Percentiles rank a stretch among this genome's conserved stretches.
Conservation (phyloP, 2,888 invertebrate species). For the Drosophila nr. perissopoda region DNA sequence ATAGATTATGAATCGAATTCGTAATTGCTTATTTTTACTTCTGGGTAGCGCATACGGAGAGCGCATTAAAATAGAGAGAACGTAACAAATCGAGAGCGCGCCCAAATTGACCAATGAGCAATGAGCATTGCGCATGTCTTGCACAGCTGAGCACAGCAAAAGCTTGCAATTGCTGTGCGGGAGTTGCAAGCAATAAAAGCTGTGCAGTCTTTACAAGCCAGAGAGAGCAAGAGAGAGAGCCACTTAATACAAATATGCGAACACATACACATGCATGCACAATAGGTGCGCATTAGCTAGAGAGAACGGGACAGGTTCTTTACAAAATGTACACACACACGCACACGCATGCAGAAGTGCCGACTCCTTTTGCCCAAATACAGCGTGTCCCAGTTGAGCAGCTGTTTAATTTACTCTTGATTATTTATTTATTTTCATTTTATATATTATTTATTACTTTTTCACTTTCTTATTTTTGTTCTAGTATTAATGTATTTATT, state of each 20-base stretch:
- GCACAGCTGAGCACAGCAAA: not conserved
- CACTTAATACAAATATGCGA: not conserved
- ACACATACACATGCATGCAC: not conserved
- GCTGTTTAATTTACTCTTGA: not conserved
- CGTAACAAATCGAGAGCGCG: conserved; percentile 1
- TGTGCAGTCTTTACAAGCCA: conserved; percentile 9
- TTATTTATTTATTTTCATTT: not conserved
- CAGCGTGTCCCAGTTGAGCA: not conserved
- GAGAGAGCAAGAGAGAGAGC: not conserved
- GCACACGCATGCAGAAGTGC: not conserved
- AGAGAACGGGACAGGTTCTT: not conserved
- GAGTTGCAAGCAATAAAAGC: conserved; percentile 8
- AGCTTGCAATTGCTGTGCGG: conserved; percentile 27
- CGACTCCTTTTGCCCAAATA: not conserved
- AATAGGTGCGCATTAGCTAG: not conserved
- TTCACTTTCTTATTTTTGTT: not conserved
- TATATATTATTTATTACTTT: not conserved
- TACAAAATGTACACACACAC: not conserved
- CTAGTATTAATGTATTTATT: not conserved
- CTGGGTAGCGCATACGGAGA: not conserved
- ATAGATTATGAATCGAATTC: not conserved
- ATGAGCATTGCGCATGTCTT: conserved; percentile 35
- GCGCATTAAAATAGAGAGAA: not conserved
- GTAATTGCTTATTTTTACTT: not conserved
- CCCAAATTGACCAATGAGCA: conserved; percentile 5